Evolutionary conservation across 2,113 vertebrate genomes (phyloP), one percentile per base, ranked within the genome.

Genomic region (Nesogale talazaci): DNA sequence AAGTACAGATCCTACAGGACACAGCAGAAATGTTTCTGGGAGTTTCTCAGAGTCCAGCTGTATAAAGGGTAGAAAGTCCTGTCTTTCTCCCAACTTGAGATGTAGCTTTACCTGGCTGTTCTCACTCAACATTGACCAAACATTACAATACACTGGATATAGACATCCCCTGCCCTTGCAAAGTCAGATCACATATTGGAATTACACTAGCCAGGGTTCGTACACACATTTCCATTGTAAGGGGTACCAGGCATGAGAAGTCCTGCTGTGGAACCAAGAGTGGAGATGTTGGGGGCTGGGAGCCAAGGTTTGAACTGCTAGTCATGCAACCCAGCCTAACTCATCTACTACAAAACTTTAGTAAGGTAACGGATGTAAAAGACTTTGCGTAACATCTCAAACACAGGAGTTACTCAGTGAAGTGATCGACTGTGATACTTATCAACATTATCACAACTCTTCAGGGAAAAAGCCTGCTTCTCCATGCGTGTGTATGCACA

Each of bases 401-500:
- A 40, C 8, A 10, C 0, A 2, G 56, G 2, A 23, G 3, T 27
- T 3, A 1, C 0, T 29, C 16, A 4, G 29, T 31, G 34, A 63
- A 14, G 14, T 17, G 15, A 3, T 4, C n/a, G 11, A 31, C 7
- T 3, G 0, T 4, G 15, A 46, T 0, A 0, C n/a, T n/a, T n/a
- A 23, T 29, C 29, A 31, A 6, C 6, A 11, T 2, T 12, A 10
- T 12, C 22, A 65, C 34, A 7, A 6, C 19, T 8, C 72, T 20
- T 27, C 0, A 14, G 17, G 76, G 46, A 9, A 52, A 52, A 52
- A 2, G 46, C 14, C 10, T 52, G 46, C 9, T 52, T 52, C 46
- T 12, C 0, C 38, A 15, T 11, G 36, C 29, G 40, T n/a, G 23
- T 16, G 20, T 22, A 15, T 59, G 9, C 1, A 2, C 22, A 6